A percentile compares a stretch with the other conserved stretches of the same genome.
Evolutionary conservation across 2,888 invertebrate species (phyloP).

Genomic region (Nemurella pictetii): DNA sequence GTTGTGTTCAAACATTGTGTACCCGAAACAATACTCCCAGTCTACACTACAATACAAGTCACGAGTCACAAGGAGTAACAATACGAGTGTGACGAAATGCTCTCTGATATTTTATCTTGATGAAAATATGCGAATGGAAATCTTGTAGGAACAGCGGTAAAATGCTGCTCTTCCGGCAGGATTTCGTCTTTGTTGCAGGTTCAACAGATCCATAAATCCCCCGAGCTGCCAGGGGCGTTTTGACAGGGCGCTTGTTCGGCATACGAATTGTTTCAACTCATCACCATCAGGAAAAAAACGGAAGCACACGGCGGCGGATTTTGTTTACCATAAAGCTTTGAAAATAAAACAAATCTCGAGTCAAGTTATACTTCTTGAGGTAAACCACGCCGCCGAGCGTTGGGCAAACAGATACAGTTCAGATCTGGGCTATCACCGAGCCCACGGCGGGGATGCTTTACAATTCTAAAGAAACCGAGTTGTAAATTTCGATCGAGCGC

Average conservation of each 20-base stretch:
- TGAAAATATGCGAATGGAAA: not conserved
- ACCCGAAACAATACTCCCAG: too few species aligned
- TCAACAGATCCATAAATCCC: not conserved
- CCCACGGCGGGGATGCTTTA: not conserved
- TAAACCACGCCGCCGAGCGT: too few species aligned
- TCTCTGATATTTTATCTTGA: not conserved
- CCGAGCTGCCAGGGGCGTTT: not conserved
- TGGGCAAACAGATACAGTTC: too few species aligned
- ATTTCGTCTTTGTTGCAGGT: not conserved
- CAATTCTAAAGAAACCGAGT: not conserved
- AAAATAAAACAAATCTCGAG: not conserved
- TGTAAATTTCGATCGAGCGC: slow-evolving; percentile 4
- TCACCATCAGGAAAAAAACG: not conserved
- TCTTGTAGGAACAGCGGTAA: not conserved
- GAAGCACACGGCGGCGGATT: not conserved
- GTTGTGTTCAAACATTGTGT: too few species aligned
- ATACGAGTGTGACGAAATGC: too few species aligned
- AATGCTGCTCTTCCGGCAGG: not conserved
- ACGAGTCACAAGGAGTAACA: too few species aligned
- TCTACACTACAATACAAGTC: too few species aligned
- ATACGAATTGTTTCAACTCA: not conserved
- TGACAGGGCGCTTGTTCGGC: not conserved
- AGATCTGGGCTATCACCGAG: not conserved
- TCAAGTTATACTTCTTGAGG: not conserved
- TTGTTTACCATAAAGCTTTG: not conserved